phyloP scores from a whole-genome alignment of 1,140 invertebrate species.

The Papilio dardanus region DNA sequence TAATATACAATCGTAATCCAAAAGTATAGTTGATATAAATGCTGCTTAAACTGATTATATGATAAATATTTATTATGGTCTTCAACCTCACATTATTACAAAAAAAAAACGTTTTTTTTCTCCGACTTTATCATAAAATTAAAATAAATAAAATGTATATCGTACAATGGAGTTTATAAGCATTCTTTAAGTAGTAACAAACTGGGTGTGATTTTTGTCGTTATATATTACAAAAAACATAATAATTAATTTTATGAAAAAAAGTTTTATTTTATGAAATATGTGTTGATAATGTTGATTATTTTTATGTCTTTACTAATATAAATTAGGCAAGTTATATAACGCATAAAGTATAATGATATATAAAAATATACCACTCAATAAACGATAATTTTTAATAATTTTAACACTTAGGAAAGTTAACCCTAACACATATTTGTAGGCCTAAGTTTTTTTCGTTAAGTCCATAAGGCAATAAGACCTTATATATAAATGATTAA shows the following conservation, averaged over 20 bases:
- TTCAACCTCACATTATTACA: not conserved
- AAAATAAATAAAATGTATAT: no score
- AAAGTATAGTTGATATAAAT: not conserved
- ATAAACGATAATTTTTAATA: not conserved
- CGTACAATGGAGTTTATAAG: not conserved
- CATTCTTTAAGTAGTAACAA: no score
- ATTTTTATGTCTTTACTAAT: not conserved
- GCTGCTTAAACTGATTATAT: not conserved
- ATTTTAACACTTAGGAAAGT: not conserved
- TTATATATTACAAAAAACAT: no score
- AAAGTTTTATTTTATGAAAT: not conserved
- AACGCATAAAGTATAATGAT: not conserved
- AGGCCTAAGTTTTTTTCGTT: not conserved
- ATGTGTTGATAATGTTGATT: no score
- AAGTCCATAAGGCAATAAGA: not conserved
- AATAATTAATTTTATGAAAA: no score
- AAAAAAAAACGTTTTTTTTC: not conserved
- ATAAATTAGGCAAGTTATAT: not conserved
- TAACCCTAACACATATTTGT: no score
- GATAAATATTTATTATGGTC: not conserved
- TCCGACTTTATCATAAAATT: not conserved
- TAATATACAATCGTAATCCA: no score
- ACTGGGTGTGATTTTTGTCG: no score
- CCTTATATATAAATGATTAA: constrained; percentile 33
- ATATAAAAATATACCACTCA: constrained; percentile 19